Evolutionary conservation across 2,113 vertebrate genomes (phyloP).

Genomic region (Petroica traversi): DNA sequence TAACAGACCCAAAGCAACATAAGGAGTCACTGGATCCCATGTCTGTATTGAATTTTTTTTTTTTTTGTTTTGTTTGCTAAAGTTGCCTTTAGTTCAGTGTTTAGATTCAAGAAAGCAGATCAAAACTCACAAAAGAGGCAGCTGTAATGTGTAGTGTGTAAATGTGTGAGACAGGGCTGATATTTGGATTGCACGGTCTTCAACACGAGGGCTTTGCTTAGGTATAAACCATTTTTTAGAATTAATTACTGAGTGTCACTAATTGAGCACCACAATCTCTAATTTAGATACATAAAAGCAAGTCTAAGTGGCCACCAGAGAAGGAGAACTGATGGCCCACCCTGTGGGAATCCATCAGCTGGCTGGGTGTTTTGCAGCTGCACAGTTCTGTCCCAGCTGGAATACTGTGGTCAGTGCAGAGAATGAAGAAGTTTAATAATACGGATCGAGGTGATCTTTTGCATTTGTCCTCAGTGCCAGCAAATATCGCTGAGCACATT

Average conservation of each 20-base stretch:
- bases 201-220: background rate
- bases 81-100: background rate
- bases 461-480: background rate
- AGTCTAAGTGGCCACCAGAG: background rate
- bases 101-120: background rate
- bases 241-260: background rate
- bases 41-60: background rate
- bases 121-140: background rate
- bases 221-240: background rate
- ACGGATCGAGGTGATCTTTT: background rate
- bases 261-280: rapidly evolving
- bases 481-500: background rate
- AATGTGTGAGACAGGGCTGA: background rate
- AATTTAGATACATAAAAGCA: rapidly evolving
- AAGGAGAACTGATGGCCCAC: background rate
- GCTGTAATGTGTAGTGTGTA: background rate
- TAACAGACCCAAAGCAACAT: background rate
- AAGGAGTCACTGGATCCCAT: background rate
- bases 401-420: background rate
- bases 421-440: background rate
- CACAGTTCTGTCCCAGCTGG: background rate
- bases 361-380: background rate
- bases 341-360: background rate
- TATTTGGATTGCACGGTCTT: background rate
- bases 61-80: background rate